A percentile compares a stretch with the other conserved stretches of the same genome.
These are phyloP conservation scores for Psophia crepitans DNA, from an alignment of 2,113 vertebrate genomes.

Conservation along the genomic window DNA sequence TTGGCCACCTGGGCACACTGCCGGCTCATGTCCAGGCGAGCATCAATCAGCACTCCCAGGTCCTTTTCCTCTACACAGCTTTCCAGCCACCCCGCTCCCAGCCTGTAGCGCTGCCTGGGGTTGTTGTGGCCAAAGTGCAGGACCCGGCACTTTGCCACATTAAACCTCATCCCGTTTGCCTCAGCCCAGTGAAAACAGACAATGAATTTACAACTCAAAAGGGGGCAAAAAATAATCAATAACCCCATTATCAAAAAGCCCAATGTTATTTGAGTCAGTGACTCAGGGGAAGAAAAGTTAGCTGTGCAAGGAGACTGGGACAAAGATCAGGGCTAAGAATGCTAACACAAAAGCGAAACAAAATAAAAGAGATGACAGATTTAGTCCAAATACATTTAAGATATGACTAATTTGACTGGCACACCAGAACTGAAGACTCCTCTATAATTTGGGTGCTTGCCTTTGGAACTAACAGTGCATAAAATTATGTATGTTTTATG, in stretches of 20 bases:
- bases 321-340: background rate
- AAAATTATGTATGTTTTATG: background rate
- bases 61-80: too few species aligned
- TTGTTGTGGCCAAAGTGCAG: too few species aligned
- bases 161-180: too few species aligned
- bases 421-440: background rate
- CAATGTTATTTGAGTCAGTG: background rate
- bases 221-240: slow-evolving; percentile 22
- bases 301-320: background rate
- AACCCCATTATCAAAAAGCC: slow-evolving; percentile 47
- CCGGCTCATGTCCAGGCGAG: too few species aligned
- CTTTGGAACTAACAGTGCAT: background rate
- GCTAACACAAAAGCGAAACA: background rate
- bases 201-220: slow-evolving; percentile 6
- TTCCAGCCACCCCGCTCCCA: too few species aligned
- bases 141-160: too few species aligned
- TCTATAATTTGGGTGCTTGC: background rate
- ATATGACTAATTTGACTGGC: background rate
- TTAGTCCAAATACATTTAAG: background rate
- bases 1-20: too few species aligned
- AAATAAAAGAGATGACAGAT: background rate
- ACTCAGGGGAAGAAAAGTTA: background rate
- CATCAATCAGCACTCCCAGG: too few species aligned
- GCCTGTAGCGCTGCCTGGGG: too few species aligned
- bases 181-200: background rate